phyloP scores from a whole-genome alignment of 2,888 invertebrate genomes.

The Cenopis cana region DNA sequence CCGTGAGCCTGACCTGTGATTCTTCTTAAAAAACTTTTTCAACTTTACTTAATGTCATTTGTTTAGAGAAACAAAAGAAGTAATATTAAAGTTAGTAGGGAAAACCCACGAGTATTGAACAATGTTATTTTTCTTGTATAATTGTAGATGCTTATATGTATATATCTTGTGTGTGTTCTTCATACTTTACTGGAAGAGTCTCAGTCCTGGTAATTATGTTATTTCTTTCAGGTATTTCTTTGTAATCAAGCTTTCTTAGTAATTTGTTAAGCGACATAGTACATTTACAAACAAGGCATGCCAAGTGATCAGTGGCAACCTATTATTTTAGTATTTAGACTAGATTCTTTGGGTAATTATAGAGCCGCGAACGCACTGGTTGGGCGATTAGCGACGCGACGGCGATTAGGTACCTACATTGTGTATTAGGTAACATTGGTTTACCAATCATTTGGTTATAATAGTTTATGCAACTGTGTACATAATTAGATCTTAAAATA shows the following conservation, averaged over 20 bases:
- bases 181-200: neutral
- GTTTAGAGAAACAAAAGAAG: slow-evolving; percentile 24
- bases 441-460: no score
- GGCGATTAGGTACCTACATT: no score
- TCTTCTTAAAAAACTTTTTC: slow-evolving; percentile 32
- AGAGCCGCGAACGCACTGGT: no score
- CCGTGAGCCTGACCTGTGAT: neutral
- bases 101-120: neutral
- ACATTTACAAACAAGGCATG: no score
- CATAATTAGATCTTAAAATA: no score
- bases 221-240: neutral
- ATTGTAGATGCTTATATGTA: neutral
- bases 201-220: neutral
- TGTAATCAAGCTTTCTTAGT: neutral
- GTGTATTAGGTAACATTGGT: no score
- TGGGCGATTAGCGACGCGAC: no score
- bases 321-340: no score
- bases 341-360: neutral
- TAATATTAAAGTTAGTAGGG: slow-evolving; percentile 19
- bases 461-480: no score
- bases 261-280: neutral
- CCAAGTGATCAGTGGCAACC: no score
- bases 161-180: neutral
- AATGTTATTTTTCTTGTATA: slow-evolving; percentile 2
- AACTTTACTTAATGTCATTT: slow-evolving; percentile 32